Conservation (phyloP, 53 echinoderm and acorn worm species). For the Echinometra lucunter region DNA sequence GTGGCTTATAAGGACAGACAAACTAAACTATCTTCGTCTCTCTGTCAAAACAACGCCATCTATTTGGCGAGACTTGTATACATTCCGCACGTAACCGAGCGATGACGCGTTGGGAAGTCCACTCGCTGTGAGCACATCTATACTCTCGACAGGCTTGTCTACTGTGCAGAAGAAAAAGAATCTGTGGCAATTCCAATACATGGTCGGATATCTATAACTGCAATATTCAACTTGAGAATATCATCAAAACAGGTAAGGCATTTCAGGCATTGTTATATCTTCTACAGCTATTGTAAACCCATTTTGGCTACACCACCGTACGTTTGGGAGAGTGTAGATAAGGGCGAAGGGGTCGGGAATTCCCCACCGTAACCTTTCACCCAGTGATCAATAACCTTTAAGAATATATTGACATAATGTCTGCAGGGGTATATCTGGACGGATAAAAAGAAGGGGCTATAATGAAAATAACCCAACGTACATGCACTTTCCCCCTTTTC, state of each 20-base stretch:
- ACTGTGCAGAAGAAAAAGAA: no score
- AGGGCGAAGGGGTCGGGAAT: conserved; percentile 24
- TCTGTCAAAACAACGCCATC: conserved; percentile 28
- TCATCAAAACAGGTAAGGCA: conserved; percentile 13
- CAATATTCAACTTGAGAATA: background rate
- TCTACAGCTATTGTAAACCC: background rate
- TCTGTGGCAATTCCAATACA: background rate
- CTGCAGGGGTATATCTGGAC: background rate
- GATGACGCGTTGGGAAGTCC: conserved; percentile 28
- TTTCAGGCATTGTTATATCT: background rate
- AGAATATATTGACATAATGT: background rate
- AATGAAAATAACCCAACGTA: no score
- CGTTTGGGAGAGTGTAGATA: background rate
- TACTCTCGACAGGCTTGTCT: background rate
- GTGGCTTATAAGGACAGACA: background rate
- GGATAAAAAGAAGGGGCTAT: background rate
- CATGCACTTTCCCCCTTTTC: no score
- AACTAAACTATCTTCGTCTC: background rate
- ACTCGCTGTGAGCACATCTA: background rate
- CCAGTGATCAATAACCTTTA: background rate
- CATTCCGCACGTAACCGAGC: conserved; percentile 25
- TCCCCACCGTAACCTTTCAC: conserved; percentile 19
- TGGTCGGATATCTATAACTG: background rate
- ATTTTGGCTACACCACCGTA: background rate
- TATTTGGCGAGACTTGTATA: conserved; percentile 3